Percentiles rank a stretch among this genome's conserved stretches.
phyloP scores from a whole-genome alignment of 2,888 invertebrate species.

The Oscheius sp. region DNA sequence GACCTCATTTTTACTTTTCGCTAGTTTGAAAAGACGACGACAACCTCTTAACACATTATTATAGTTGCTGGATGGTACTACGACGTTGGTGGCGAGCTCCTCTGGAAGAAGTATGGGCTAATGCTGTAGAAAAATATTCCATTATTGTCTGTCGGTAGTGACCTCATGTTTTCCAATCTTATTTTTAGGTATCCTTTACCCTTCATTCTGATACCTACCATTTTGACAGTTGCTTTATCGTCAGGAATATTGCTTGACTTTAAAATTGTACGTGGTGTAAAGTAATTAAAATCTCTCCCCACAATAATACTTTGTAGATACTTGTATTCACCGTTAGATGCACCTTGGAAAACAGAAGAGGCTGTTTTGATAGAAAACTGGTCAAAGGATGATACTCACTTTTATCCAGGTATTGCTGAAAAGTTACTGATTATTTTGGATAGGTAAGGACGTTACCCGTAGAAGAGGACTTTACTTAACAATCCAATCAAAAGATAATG shows the following conservation, averaged over 20 bases:
- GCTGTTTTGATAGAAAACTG: slow-evolving; percentile 58
- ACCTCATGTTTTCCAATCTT: not conserved
- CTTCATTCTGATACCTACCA: slow-evolving; percentile 58
- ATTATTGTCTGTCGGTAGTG: slow-evolving; percentile 54
- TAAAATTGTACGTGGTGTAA: slow-evolving; percentile 50
- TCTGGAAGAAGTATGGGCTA: slow-evolving; percentile 58
- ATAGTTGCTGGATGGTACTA: not conserved
- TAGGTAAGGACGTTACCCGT: slow-evolving; percentile 61
- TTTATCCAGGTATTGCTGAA: slow-evolving; percentile 43
- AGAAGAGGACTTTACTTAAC: slow-evolving; percentile 61
- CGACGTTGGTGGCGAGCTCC: slow-evolving; percentile 40
- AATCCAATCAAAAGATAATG: slow-evolving; percentile 43
- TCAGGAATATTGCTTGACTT: slow-evolving; percentile 57
- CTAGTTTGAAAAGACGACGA: too few relatives aligned
- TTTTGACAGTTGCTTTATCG: slow-evolving; percentile 52
- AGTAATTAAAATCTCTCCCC: too few relatives aligned
- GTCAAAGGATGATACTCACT: slow-evolving; percentile 54
- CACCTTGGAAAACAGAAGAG: slow-evolving; percentile 62
- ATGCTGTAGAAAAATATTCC: slow-evolving; percentile 53
- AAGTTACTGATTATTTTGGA: not conserved
- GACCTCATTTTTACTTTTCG: slow-evolving; percentile 18
- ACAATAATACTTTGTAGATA: too few relatives aligned
- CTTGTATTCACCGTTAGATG: slow-evolving; percentile 62
- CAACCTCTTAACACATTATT: not conserved
- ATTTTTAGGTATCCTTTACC: slow-evolving; percentile 56